These are phyloP conservation scores for Drosophila nigricruria DNA, from an alignment of 2,888 invertebrate genomes.

Conservation along the genomic window DNA sequence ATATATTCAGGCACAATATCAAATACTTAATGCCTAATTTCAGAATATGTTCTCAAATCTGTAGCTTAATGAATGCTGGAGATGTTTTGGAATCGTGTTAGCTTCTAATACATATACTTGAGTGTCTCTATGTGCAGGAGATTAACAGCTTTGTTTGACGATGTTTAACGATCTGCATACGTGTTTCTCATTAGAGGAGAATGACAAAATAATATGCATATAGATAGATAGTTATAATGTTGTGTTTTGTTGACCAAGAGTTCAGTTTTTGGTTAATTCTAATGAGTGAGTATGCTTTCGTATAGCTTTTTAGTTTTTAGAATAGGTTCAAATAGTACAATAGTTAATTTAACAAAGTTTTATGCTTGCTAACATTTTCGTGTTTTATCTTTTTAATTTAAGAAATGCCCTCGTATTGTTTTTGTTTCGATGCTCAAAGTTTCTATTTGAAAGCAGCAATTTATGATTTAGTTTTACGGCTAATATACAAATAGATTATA, in stretches of 20 bases:
- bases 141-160: constrained; percentile 20
- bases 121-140: constrained; percentile 11
- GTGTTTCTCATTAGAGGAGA: constrained; percentile 20
- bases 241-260: constrained; percentile 67
- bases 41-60: neutral
- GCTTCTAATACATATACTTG: too few species aligned
- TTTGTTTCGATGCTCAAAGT: constrained; percentile 56
- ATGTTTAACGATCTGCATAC: constrained; percentile 24
- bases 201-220: constrained; percentile 43
- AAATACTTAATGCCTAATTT: neutral
- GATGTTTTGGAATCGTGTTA: too few species aligned
- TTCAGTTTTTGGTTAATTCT: constrained; percentile 78
- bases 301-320: constrained; percentile 43
- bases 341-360: constrained; percentile 63
- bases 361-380: constrained; percentile 27
- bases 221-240: constrained; percentile 31
- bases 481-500: constrained; percentile 66
- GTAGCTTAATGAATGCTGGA: neutral
- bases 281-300: constrained; percentile 56
- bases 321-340: constrained; percentile 55
- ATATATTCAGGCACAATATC: constrained; percentile 3
- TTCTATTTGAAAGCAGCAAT: constrained; percentile 62
- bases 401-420: constrained; percentile 53
- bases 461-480: constrained; percentile 33
- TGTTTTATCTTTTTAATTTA: constrained; percentile 8